Evolutionary conservation across 2,113 vertebrate genomes (phyloP).

Genomic region (Perccottus glenii): DNA sequence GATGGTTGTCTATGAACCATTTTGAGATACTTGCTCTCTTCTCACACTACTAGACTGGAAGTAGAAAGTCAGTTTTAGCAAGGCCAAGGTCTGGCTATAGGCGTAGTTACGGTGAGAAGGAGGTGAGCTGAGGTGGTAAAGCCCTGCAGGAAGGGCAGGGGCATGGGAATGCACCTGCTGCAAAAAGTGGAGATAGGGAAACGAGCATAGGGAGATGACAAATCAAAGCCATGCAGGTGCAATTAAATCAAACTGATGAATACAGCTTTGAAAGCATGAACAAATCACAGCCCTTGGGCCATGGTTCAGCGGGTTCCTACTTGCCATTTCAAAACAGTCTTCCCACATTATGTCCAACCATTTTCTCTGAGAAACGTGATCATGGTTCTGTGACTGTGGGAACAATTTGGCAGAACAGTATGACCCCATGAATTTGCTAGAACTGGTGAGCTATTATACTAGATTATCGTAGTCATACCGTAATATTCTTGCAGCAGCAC

Average conservation of each 20-base stretch:
- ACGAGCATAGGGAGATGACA: background rate
- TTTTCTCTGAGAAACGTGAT: background rate
- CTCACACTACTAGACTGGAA: background rate
- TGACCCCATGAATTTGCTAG: too few species aligned
- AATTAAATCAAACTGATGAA: too few species aligned
- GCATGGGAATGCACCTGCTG: background rate
- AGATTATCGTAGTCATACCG: too few species aligned
- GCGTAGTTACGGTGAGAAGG: background rate
- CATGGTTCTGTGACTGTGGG: too few species aligned
- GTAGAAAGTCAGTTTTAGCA: background rate
- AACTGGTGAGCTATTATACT: too few species aligned
- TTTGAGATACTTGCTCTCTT: too few species aligned
- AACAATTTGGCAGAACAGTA: too few species aligned
- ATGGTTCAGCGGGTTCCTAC: background rate
- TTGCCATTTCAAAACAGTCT: background rate
- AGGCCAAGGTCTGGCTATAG: background rate
- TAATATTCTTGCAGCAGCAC: too few species aligned
- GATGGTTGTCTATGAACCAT: too few species aligned
- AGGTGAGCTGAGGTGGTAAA: background rate
- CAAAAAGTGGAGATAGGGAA: background rate
- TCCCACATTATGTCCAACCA: background rate
- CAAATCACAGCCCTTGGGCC: background rate
- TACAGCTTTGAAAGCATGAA: background rate
- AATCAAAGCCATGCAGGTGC: background rate
- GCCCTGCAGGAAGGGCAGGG: slow-evolving; percentile 32